These are phyloP conservation scores for Lacerta bilineata DNA, from an alignment of 2,797 vertebrate species.

Conservation along the genomic window DNA sequence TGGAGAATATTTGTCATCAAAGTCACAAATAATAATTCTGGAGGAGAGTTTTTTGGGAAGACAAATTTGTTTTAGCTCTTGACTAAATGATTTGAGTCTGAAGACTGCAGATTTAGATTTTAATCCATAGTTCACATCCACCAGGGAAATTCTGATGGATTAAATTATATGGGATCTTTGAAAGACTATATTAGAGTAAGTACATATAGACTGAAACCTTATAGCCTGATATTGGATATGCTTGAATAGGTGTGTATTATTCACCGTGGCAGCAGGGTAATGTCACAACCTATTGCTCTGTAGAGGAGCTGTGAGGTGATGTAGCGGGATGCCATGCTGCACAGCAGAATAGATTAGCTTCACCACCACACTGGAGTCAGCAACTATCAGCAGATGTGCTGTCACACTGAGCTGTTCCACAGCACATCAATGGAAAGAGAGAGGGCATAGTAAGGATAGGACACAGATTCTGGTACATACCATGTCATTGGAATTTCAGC, in stretches of 20 bases:
- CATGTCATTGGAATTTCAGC: not conserved
- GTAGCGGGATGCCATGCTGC: not conserved
- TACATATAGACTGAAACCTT: not conserved
- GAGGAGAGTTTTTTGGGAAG: not conserved
- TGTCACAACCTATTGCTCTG: constrained; percentile 6
- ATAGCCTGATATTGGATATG: not conserved
- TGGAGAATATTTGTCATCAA: not conserved
- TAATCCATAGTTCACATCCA: not conserved
- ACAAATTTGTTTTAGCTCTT: not conserved
- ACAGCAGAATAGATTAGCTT: not conserved
- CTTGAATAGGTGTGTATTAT: too few species aligned
- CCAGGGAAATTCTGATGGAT: not conserved
- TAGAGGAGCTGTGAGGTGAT: not conserved
- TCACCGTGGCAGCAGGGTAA: not conserved
- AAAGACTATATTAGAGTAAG: not conserved
- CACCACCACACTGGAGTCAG: not conserved
- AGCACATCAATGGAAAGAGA: not conserved
- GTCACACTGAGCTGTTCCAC: not conserved
- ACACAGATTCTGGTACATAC: not conserved
- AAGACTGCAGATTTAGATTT: not conserved
- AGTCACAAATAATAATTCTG: not conserved
- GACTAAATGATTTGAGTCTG: not conserved
- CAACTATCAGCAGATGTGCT: not conserved
- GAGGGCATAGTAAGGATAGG: not conserved
- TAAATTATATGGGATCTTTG: not conserved